These are phyloP conservation scores for Lagopus muta DNA, from an alignment of 2,113 vertebrate species.

Conservation along the genomic window DNA sequence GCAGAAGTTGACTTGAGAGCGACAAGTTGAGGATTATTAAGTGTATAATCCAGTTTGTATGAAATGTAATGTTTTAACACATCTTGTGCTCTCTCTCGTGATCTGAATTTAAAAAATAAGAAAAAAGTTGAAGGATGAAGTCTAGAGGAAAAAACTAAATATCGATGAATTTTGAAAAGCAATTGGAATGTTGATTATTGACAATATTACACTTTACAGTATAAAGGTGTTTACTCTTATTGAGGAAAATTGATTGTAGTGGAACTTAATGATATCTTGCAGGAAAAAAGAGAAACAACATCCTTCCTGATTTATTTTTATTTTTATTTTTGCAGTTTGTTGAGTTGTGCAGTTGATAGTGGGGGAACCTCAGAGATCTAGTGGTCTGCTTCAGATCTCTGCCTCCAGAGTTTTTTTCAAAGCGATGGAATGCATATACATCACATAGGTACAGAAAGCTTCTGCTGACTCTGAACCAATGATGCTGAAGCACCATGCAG, in stretches of 20 bases:
- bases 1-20: not conserved
- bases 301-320: not conserved
- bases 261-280: not conserved
- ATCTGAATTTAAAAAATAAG: not conserved
- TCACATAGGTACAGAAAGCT: not conserved
- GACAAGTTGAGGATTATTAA: not conserved
- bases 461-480: not conserved
- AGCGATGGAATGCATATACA: not conserved
- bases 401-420: not conserved
- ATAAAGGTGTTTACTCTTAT: not conserved
- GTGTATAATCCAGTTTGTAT: not conserved
- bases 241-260: not conserved
- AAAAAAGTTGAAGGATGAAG: not conserved
- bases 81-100: not conserved
- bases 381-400: not conserved
- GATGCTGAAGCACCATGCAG: rapidly evolving
- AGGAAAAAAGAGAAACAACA: not conserved
- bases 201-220: not conserved
- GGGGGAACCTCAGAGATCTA: too few relatives aligned
- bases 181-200: not conserved
- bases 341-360: not conserved
- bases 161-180: not conserved
- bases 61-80: not conserved
- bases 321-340: not conserved
- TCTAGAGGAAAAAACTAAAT: not conserved